Base-by-base conservation (phyloP, 2,113 vertebrate species). In the Neopipo cinnamomea region DNA sequence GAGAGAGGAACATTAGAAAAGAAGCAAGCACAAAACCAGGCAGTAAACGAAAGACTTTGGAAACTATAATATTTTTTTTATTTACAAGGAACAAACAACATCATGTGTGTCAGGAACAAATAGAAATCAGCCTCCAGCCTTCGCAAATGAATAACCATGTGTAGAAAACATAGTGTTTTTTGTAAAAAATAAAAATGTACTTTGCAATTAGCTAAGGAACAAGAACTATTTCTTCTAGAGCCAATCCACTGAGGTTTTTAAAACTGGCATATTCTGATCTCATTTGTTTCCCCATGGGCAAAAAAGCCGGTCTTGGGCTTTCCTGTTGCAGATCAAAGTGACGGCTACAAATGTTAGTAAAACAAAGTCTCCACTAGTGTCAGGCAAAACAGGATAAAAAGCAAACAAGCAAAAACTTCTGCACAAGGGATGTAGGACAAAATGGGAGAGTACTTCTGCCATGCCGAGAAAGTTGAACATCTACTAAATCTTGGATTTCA, bases 251-350 rank as follows among this genome's bases (percentile, higher is more conserved):
- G 59, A 89, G 49, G 25, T 72, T 92, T 93, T 89, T 39, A 30
- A 88, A 95, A 91, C n/a, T 65, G 65, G 47, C 41, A 53, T 85
- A 65, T 92, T 93, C 76, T 89, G 86, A 91, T 92, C 72, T 95
- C 92, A 84, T 94, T 62, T 84, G 37, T 94, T 95, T 93, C 88
- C 70, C 80, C 68, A 42, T 75, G 44, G 41, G 59, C 85, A 92
- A 58, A 86, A 46, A 89, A 93, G 53, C 41, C 7, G 24, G 62
- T 85, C 68, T 66, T 56, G 41, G 88, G 56, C 35, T 94, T 96
- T 96, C 80, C 93, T 76, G 70, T 42, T 44, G 39, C 53, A 96
- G 90, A 94, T 95, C 92, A 97, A 96, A 97, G 93, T 61, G 52
- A 85, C 0, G 2, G 44, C 89, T 89, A 89, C 37, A 87, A 88